Percentiles rank a stretch among this genome's conserved stretches.
These are phyloP conservation scores for Myocastor coypus DNA, from an alignment of 2,113 vertebrate genomes.

Conservation along the genomic window DNA sequence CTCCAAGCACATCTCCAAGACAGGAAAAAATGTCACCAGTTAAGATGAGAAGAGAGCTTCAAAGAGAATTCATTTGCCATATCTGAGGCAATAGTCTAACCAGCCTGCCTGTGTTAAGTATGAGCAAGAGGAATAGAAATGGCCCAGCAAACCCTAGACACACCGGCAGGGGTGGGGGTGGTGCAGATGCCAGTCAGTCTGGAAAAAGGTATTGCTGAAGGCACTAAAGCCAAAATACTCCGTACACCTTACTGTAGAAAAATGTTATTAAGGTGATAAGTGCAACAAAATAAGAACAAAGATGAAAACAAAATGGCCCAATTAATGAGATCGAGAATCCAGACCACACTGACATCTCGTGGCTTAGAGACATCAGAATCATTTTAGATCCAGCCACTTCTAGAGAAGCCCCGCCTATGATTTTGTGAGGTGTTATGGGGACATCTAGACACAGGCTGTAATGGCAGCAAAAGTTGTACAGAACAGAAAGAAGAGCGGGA, in stretches of 20 bases:
- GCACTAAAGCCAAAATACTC: not conserved
- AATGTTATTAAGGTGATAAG: not conserved
- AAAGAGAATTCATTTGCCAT: not conserved
- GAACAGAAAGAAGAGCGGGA: not conserved
- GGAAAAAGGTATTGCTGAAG: not conserved
- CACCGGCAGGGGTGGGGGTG: not conserved
- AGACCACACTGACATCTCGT: not conserved
- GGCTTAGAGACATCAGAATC: not conserved
- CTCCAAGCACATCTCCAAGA: constrained; percentile 28
- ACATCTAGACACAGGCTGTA: not conserved
- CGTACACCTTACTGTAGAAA: not conserved
- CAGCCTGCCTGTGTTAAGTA: not conserved
- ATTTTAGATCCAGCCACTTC: not conserved
- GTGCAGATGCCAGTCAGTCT: not conserved
- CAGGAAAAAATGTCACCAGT: not conserved
- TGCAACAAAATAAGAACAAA: constrained; percentile 16
- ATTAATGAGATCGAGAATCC: constrained; percentile 23
- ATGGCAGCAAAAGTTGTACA: not conserved
- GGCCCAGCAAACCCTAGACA: not conserved
- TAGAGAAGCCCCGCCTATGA: no score
- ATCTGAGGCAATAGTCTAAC: not conserved
- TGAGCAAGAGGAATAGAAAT: not conserved
- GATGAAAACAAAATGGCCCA: not conserved
- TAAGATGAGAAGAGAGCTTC: constrained; percentile 3
- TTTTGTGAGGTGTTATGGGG: not conserved